These are phyloP conservation scores for Neodiprion pinetum DNA, from an alignment of 1,140 invertebrate species.

Conservation along the genomic window DNA sequence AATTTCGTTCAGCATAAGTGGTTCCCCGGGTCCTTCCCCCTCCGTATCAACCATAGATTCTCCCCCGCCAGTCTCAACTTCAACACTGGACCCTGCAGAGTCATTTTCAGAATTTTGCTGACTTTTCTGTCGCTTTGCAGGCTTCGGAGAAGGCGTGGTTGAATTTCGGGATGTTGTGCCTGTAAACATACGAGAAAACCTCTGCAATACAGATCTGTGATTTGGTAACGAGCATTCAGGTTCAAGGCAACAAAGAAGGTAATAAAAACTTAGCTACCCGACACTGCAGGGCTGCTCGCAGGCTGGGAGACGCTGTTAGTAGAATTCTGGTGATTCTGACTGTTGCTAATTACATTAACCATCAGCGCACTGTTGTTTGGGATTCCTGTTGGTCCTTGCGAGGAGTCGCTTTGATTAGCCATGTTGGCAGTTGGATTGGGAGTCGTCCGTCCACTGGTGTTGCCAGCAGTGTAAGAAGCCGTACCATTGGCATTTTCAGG, in stretches of 20 bases:
- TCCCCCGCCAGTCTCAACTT: constrained; percentile 71
- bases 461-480: constrained; percentile 52
- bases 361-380: constrained; percentile 38
- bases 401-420: constrained; percentile 60
- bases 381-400: constrained; percentile 53
- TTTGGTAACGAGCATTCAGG: too few relatives aligned
- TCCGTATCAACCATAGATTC: constrained; percentile 81
- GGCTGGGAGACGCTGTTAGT: constrained; percentile 44
- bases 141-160: constrained; percentile 56
- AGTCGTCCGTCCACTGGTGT: constrained; percentile 58
- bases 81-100: constrained; percentile 54
- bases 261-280: constrained; percentile 32
- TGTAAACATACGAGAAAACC: constrained; percentile 26
- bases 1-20: constrained; percentile 85
- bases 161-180: constrained; percentile 59
- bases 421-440: constrained; percentile 51
- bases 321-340: constrained; percentile 39
- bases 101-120: constrained; percentile 68
- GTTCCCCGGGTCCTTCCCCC: constrained; percentile 74
- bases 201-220: neutral
- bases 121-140: constrained; percentile 61
- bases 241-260: neutral
- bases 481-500: constrained; percentile 63
- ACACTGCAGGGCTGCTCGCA: constrained; percentile 47
- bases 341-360: constrained; percentile 31